Evolutionary conservation across 2,888 invertebrate genomes (phyloP).

Genomic region (Drosophila anceps): DNA sequence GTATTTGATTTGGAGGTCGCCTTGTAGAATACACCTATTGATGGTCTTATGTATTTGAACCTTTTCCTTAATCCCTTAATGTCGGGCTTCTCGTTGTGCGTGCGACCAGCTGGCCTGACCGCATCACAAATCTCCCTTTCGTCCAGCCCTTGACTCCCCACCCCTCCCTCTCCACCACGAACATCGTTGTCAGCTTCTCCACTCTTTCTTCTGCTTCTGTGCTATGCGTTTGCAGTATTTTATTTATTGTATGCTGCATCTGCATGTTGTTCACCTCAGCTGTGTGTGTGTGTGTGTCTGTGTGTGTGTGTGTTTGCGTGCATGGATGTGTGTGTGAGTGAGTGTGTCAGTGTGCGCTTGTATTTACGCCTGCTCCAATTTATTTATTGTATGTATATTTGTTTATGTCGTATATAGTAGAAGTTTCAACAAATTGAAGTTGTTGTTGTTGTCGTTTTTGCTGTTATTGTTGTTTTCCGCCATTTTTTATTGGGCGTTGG

Average conservation of each 20-base stretch:
- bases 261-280: slow-evolving; percentile 63
- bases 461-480: slow-evolving; percentile 53
- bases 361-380: slow-evolving; percentile 78
- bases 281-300: slow-evolving; percentile 15
- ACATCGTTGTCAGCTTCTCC: slow-evolving; percentile 41
- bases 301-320: slow-evolving; percentile 9
- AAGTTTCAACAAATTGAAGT: slow-evolving; percentile 69
- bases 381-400: slow-evolving; percentile 77
- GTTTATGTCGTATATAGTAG: slow-evolving; percentile 68
- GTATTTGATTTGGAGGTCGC: neutral
- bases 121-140: slow-evolving; percentile 31
- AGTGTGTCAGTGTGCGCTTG: slow-evolving; percentile 46
- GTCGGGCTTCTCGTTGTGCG: neutral
- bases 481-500: slow-evolving; percentile 75
- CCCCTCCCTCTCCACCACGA: slow-evolving; percentile 1
- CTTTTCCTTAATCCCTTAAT: neutral
- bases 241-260: slow-evolving; percentile 75
- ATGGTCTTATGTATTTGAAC: neutral
- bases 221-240: slow-evolving; percentile 74
- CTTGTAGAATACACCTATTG: neutral
- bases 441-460: slow-evolving; percentile 42
- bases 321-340: slow-evolving; percentile 39
- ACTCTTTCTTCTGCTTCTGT: slow-evolving; percentile 52
- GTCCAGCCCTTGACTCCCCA: slow-evolving; percentile 44
- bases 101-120: slow-evolving; percentile 8